Conservation (phyloP, 1,140 invertebrate genomes). For the Melipona quadrifasciata region DNA sequence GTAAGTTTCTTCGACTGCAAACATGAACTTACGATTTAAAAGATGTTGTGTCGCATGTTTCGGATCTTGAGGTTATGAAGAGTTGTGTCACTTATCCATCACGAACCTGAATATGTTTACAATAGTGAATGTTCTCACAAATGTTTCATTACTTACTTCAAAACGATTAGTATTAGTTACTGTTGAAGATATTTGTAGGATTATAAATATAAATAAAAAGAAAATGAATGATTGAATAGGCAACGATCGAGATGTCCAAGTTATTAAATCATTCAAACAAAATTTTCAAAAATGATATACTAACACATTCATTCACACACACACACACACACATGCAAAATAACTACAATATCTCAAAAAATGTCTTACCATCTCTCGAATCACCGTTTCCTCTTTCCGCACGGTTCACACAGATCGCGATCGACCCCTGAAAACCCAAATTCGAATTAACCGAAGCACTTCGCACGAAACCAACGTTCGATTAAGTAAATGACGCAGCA, state of each 20-base stretch:
- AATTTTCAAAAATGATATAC: not conserved
- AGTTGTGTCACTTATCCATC: not conserved
- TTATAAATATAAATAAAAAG: not conserved
- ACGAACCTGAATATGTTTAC: constrained; percentile 1
- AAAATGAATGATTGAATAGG: not conserved
- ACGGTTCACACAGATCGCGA: not conserved
- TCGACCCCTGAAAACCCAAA: not conserved
- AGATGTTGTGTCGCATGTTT: not conserved
- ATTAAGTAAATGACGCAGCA: not conserved
- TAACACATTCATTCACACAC: not conserved
- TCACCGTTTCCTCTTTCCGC: not conserved
- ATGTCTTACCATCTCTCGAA: not conserved
- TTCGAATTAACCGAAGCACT: not conserved
- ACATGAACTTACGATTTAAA: constrained; percentile 9
- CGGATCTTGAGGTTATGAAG: constrained; percentile 5
- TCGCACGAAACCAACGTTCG: not conserved
- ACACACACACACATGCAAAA: not conserved
- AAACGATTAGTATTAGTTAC: not conserved
- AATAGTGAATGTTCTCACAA: too few relatives aligned
- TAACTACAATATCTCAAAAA: not conserved
- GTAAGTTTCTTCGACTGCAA: not conserved
- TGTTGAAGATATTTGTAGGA: not conserved
- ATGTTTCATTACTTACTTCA: not conserved
- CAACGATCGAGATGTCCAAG: not conserved
- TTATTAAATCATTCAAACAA: not conserved